Percentiles rank a stretch among this genome's conserved stretches.
phyloP scores from a whole-genome alignment of 2,888 invertebrate genomes.

The Dorcus parallelipipedus region DNA sequence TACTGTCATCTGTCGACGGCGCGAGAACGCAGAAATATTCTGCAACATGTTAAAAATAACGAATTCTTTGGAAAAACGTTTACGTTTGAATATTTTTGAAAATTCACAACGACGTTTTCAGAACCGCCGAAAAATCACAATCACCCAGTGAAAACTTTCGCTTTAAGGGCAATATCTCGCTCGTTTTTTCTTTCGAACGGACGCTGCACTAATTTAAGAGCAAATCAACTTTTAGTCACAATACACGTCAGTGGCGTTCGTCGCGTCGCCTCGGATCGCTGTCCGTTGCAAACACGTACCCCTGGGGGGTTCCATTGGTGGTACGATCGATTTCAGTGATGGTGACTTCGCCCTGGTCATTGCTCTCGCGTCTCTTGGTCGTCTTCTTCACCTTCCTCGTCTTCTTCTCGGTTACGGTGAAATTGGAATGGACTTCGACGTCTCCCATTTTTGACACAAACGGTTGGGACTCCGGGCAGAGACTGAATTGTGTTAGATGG shows the following conservation, averaged over 20 bases:
- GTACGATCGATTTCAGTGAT: conserved; percentile 74
- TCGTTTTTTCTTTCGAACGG: too few relatives aligned
- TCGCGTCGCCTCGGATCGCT: background rate
- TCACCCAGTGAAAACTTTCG: too few relatives aligned
- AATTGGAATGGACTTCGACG: conserved; percentile 84
- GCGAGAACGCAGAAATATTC: too few relatives aligned
- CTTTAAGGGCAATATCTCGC: too few relatives aligned
- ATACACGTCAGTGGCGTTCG: background rate
- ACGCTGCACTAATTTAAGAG: too few relatives aligned
- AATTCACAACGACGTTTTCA: too few relatives aligned
- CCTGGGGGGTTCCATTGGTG: conserved; percentile 60
- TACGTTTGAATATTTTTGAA: too few relatives aligned
- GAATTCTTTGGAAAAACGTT: too few relatives aligned
- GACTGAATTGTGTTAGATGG: conserved; percentile 41
- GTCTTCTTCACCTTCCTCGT: conserved; percentile 90
- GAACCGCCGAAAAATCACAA: too few relatives aligned
- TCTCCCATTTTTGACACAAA: conserved; percentile 67
- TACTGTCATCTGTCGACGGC: too few relatives aligned
- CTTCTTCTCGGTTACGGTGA: conserved; percentile 78
- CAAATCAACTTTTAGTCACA: background rate
- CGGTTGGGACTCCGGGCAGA: conserved; percentile 28
- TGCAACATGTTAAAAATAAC: too few relatives aligned
- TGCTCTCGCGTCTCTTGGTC: conserved; percentile 75
- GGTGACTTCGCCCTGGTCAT: conserved; percentile 66
- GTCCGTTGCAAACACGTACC: conserved; percentile 72